These are phyloP conservation scores for Fopius arisanus DNA, from an alignment of 1,140 invertebrate genomes.

Conservation along the genomic window DNA sequence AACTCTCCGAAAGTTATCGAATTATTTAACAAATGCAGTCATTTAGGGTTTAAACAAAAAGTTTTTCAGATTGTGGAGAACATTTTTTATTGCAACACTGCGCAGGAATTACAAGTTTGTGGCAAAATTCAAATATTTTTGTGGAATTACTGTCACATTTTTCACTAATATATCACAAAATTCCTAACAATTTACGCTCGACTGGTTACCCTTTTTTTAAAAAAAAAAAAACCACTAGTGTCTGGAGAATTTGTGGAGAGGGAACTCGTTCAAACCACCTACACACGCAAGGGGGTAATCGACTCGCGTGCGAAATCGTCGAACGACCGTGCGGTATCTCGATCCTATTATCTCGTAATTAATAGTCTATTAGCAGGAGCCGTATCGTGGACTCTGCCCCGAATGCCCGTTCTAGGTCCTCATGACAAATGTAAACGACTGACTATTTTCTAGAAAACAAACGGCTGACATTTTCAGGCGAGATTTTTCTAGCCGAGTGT, in stretches of 20 bases:
- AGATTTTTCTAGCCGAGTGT: too few relatives aligned
- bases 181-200: neutral
- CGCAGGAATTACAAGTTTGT: too few relatives aligned
- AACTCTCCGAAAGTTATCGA: too few relatives aligned
- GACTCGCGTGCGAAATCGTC: constrained; percentile 39
- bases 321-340: constrained; percentile 33
- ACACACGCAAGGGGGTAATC: constrained; percentile 33
- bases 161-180: too few relatives aligned
- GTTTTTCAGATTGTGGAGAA: too few relatives aligned
- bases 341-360: constrained; percentile 45
- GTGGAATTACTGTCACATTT: too few relatives aligned
- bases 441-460: neutral
- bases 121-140: too few relatives aligned
- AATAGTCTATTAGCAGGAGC: constrained; percentile 40
- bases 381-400: constrained; percentile 25
- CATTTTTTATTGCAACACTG: too few relatives aligned
- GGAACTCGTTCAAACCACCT: constrained; percentile 28
- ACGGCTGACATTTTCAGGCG: neutral
- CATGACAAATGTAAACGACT: neutral
- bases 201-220: neutral
- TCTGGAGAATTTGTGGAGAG: neutral
- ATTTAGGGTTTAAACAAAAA: too few relatives aligned
- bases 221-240: neutral
- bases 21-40: too few relatives aligned
- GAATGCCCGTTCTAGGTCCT: neutral